A percentile compares a stretch with the other conserved stretches of the same genome.
Evolutionary conservation across 1,140 invertebrate genomes (phyloP).

Genomic region (Planococcus citri): DNA sequence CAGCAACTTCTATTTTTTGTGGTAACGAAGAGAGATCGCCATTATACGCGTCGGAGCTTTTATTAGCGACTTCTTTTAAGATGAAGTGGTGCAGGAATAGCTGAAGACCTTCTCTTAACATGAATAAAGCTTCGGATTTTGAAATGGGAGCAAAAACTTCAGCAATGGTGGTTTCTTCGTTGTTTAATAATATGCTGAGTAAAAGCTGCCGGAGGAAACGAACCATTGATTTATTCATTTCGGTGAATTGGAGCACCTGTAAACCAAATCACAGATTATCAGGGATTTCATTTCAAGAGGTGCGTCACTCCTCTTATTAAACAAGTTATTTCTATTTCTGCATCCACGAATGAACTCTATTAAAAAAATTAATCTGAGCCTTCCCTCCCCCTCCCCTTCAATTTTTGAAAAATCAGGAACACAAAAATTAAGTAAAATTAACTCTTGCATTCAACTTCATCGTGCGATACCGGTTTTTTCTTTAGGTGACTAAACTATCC

Average conservation of each 20-base stretch:
- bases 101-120: conserved; percentile 58
- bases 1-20: background rate
- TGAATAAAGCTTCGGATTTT: conserved; percentile 49
- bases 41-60: conserved; percentile 37
- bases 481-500: background rate
- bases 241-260: conserved; percentile 66
- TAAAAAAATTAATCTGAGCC: too few species aligned
- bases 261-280: conserved; percentile 24
- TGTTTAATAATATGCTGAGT: conserved; percentile 50
- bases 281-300: conserved; percentile 2
- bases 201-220: conserved; percentile 57
- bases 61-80: conserved; percentile 42
- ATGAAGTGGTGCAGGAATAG: conserved; percentile 71
- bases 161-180: conserved; percentile 41
- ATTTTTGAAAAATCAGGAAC: too few species aligned
- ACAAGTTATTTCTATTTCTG: too few species aligned
- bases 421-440: too few species aligned
- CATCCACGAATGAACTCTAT: conserved; percentile 22
- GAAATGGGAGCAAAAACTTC: conserved; percentile 54
- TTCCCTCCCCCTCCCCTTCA: too few species aligned
- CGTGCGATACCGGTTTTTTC: too few species aligned
- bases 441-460: too few species aligned
- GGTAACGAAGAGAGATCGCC: background rate
- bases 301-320: background rate
- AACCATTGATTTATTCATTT: conserved; percentile 56